Evolutionary conservation across 1,140 invertebrate genomes (phyloP), one percentile per base, ranked within the genome.

Genomic region (Nymphalis io): DNA sequence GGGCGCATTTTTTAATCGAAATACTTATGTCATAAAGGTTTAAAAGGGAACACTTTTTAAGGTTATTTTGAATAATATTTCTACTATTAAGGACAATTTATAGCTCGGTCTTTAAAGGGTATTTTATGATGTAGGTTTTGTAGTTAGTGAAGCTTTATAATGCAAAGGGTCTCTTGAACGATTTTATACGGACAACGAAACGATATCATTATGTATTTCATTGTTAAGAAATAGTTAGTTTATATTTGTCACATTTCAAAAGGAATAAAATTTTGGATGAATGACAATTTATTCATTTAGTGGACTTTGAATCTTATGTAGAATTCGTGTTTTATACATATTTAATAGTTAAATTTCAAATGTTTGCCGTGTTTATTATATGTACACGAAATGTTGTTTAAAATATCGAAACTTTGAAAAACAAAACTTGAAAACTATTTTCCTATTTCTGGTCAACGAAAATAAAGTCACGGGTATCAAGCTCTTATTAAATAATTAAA

Each of bases 11-110:
- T 86, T 86, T 84, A 74, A 76, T 71, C 71, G 61, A 77, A 84
- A 86, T 83, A 79, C 80, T 80, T 73, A 76, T 79, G 79, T 79
- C 79, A 77, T 89, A 84, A 88, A 88, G 80, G 80, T 84, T 82
- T 79, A 84, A 86, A 82, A 76, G 60, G 78, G 80, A 81, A 80
- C 80, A 74, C 88, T 87, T 87, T 86, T 87, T 76, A 70, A 59
- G 72, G 48, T 77, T 68, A 78, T 83, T 81, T 72, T 81, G 72
- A 73, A 64, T 78, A 85, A 87, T 89, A 89, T 89, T 84, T 87
- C 80, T 80, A 78, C 82, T 88, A 91, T 91, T 91, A 85, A 76
- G 74, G 70, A 76, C 75, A 87, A 88, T 89, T 89, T 89, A 91
- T 91, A 60, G 80, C 55, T 44, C 76, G 76, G 81, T 80, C 74